Percentiles rank a stretch among this genome's conserved stretches.
phyloP scores from a whole-genome alignment of 2,888 invertebrate species.

The Chaetoderma sp. region DNA sequence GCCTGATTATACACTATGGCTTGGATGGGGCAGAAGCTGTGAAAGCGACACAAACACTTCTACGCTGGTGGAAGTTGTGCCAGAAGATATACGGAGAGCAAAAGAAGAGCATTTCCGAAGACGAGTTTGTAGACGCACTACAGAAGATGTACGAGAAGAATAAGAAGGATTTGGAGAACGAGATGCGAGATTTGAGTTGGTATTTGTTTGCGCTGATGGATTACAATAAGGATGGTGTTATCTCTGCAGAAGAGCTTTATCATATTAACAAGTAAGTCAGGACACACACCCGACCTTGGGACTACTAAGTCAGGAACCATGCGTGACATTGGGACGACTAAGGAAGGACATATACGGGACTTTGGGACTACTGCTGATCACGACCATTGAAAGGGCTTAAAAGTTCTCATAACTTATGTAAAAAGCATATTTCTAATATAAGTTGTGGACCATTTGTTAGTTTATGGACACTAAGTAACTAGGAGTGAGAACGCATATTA shows the following conservation, averaged over 20 bases:
- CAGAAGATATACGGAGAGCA: background rate
- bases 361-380: no score
- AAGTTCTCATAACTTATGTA: no score
- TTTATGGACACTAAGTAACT: no score
- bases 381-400: no score
- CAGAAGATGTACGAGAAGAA: background rate
- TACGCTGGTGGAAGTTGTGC: conserved; percentile 1
- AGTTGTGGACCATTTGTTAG: no score
- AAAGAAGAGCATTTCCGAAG: background rate
- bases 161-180: background rate
- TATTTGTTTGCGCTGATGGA: conserved; percentile 4
- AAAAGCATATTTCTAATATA: no score
- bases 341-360: no score
- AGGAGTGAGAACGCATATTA: no score
- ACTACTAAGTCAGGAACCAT: no score
- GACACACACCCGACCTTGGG: no score
- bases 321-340: no score
- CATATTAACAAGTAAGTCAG: conserved; percentile 2
- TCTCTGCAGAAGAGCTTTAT: background rate
- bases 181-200: background rate
- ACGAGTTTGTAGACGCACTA: background rate
- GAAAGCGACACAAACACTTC: background rate
- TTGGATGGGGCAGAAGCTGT: background rate
- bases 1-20: background rate
- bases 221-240: background rate